Percentiles rank a stretch among this genome's conserved stretches.
Evolutionary conservation across 2,888 invertebrate genomes (phyloP).

Genomic region (Polietes domitor): DNA sequence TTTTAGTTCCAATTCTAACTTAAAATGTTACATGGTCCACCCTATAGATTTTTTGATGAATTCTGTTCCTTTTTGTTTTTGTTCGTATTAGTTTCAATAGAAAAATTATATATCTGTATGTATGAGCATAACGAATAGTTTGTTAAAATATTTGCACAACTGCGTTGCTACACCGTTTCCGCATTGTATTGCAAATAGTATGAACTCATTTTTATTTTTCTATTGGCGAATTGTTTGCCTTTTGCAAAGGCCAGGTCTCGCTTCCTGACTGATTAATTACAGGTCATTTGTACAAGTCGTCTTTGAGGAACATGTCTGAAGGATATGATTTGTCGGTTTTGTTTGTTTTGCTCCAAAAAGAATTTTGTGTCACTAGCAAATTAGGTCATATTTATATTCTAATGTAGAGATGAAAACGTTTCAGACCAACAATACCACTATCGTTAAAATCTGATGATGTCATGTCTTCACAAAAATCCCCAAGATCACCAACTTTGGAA

Average conservation of each 20-base stretch:
- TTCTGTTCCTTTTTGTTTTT: not conserved
- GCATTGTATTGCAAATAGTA: not conserved
- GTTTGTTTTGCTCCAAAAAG: not conserved
- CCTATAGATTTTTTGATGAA: too few species aligned
- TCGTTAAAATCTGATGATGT: too few species aligned
- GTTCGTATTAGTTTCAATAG: not conserved
- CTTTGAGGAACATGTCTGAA: not conserved
- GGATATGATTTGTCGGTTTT: conserved; percentile 44
- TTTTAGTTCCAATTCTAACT: too few species aligned
- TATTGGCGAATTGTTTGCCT: conserved; percentile 32
- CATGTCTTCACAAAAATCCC: too few species aligned
- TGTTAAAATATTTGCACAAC: conserved; percentile 61
- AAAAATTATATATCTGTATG: too few species aligned
- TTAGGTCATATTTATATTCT: too few species aligned
- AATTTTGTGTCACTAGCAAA: not conserved
- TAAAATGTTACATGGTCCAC: too few species aligned
- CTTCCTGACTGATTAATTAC: conserved; percentile 56
- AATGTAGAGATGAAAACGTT: too few species aligned
- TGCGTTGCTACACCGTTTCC: conserved; percentile 37
- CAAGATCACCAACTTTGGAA: too few species aligned
- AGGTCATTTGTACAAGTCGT: conserved; percentile 50
- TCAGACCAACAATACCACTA: too few species aligned
- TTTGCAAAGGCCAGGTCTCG: too few species aligned
- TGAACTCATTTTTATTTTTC: not conserved
- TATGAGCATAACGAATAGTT: conserved; percentile 40